These are phyloP conservation scores for Zaprionus obscuricornis DNA, from an alignment of 2,888 invertebrate genomes.

Conservation along the genomic window DNA sequence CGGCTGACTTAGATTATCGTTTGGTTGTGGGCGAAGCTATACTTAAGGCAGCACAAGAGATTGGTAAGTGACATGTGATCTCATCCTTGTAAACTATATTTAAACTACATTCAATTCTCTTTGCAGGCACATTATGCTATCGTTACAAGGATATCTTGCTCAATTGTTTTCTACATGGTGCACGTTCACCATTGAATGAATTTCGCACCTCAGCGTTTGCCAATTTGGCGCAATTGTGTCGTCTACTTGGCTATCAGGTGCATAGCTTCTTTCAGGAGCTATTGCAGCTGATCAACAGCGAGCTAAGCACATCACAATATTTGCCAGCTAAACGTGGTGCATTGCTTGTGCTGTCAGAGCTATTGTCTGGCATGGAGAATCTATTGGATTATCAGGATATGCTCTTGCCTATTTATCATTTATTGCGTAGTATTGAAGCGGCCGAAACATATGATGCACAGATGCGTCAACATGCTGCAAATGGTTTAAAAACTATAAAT, in stretches of 20 bases:
- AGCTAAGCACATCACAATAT: slow-evolving; percentile 76
- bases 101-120: background rate
- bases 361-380: slow-evolving; percentile 81
- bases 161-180: slow-evolving; percentile 81
- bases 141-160: slow-evolving; percentile 80
- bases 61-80: slow-evolving; percentile 65
- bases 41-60: slow-evolving; percentile 77
- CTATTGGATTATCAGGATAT: slow-evolving; percentile 81
- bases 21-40: slow-evolving; percentile 82
- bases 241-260: slow-evolving; percentile 81
- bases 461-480: slow-evolving; percentile 81
- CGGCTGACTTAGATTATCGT: slow-evolving; percentile 75
- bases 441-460: slow-evolving; percentile 75
- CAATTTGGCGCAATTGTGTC: slow-evolving; percentile 81
- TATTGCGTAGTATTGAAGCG: slow-evolving; percentile 71
- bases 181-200: slow-evolving; percentile 74
- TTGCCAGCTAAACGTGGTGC: slow-evolving; percentile 82
- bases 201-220: slow-evolving; percentile 82
- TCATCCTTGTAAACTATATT: background rate
- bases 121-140: slow-evolving; percentile 78
- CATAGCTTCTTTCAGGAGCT: slow-evolving; percentile 82
- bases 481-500: slow-evolving; percentile 76
- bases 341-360: slow-evolving; percentile 79
- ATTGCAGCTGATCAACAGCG: slow-evolving; percentile 71
- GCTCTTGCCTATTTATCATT: slow-evolving; percentile 81